Evolutionary conservation across 1,140 invertebrate genomes (phyloP), one percentile per base, ranked within the genome.

Genomic region (Oscheius sp.): DNA sequence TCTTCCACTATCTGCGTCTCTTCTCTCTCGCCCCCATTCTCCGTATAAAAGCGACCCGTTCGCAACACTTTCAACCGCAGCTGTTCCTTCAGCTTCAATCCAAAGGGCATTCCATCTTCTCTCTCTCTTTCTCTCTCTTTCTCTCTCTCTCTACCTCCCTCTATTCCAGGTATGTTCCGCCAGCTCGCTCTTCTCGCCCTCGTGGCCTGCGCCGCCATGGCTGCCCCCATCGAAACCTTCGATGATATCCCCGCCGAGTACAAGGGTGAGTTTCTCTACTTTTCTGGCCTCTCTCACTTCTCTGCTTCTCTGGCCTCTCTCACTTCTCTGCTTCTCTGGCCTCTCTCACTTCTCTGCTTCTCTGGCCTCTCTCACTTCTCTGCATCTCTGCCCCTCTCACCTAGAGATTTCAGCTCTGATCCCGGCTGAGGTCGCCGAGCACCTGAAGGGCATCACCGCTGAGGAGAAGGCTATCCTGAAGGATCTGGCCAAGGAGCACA

Each of bases 401-500:
- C 10, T 10, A n/a, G 13, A 13, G 4, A 26, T 69, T 69, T 20
- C 67, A 69, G 67, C 58, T 20, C 58, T 75, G 3, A 73, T 75
- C 73, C 73, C 73, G 20, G 35, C 31, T 2, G 73, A 75, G 42
- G 73, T 75, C 34, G 58, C 34, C 73, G 68, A 70, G 31, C 68
- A 71, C 59, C 64, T 71, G 42, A 75, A 75, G 73, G 10, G n/a
- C n/a, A 69, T 75, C 73, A 75, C 73, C 52, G 3, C 73, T 20
- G 73, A 75, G 42, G 73, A 75, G 45, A 75, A 75, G 38, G 68
- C 31, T 2, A 36, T 73, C 28, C 67, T 75, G 15, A 75, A 75
- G 68, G 73, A 75, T 20, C 29, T 75, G 20, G 67, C 73, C 29
- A 52, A 55, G 31, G 32, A 73, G 32, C 45, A 69, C 68, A 75